Evolutionary conservation across 1,140 invertebrate genomes (phyloP), one percentile per base, ranked within the genome.

Genomic region (Campoletis sonorensis): DNA sequence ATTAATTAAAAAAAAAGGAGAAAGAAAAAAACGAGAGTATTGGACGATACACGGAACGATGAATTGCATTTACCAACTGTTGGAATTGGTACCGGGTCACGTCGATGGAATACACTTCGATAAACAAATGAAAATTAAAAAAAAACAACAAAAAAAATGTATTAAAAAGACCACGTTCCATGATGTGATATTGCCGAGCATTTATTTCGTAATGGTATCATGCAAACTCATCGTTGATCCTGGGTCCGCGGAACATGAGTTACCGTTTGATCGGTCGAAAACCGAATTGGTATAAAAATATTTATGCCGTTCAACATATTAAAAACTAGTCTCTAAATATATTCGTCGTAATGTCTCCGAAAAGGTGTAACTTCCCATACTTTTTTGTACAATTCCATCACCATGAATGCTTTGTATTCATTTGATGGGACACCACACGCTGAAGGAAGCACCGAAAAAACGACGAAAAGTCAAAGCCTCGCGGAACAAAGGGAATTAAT

Each of bases 1-100:
- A 88, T 88, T 88, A 88, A 88, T 88, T 88, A 87, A 83, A 77
- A 81, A 79, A 64, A 58, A 7, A 21, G 16, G 16, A 54, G 16
- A 54, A 54, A 54, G 23, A 64, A 67, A 67, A 27, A 67, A 76
- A 58, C 30, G 18, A 7, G 23, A 23, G 10, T 58, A 58, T 58
- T 26, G 72, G 72, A 76, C 72, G 72, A 23, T 23, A 76, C 72
- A 30, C 30, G 21, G 72, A 18, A 21, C 26, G 23, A 23, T 27
- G 21, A 27, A 67, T 76, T 13, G 18, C 72, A 58, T 49, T 23
- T 54, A 33, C 72, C 27, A 73, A 51, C 71, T 26, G 40, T 27
- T 13, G 61, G 61, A 23, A 67, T 13, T 23, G 4, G 21, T 13
- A 58, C 16, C 18, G 54, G 21, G 18, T 64, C 61, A 26, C 23